Evolutionary conservation across 2,888 invertebrate species (phyloP), one percentile per base, ranked within the genome.

Genomic region (Therioaphis trifolii): DNA sequence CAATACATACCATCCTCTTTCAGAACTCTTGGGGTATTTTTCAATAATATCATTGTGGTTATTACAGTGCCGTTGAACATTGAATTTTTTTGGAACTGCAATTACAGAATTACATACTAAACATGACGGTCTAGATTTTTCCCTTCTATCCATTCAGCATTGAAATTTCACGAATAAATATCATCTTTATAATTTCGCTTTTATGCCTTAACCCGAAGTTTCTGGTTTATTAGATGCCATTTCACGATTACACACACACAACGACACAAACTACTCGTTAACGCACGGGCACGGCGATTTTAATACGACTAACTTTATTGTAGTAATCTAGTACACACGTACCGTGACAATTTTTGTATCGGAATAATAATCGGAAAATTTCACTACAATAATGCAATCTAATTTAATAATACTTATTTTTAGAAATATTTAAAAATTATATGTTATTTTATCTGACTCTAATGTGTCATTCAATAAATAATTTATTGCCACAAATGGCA

Each of bases 201-300:
- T 14, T 5, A 58, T 24, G 40, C 40, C 58, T 74, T 40, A 58
- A 40, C 58, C 29, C 35, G 35, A 74, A 74, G 72, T 74, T 55
- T 55, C 74, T 75, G 58, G 75, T 75, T 75, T 75, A 75, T 75
- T 58, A 75, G 75, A 58, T 75, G 58, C 58, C 58, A 75, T 75
- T 75, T 75, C 58, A 75, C 40, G 58, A 74, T 75, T 29, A 74
- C 40, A 74, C 74, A 27, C 49, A 69, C 71, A 71, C 72, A 74
- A 74, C 55, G 74, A 40, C 55, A 58, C 55, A 55, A 58, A 74
- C 74, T 74, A 74, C 74, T 55, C 72, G 18, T 14, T 71, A 71
- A 71, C 68, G 43, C 40, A 66, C 66, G 66, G 66, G 66, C 66
- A 66, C 66, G 66, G 66, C 66, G 66, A 66, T 40, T 66, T n/a